A percentile compares a stretch with the other conserved stretches of the same genome.
Evolutionary conservation across 23 tunicate genomes (phyloP).

Genomic region (Corella eumyota): DNA sequence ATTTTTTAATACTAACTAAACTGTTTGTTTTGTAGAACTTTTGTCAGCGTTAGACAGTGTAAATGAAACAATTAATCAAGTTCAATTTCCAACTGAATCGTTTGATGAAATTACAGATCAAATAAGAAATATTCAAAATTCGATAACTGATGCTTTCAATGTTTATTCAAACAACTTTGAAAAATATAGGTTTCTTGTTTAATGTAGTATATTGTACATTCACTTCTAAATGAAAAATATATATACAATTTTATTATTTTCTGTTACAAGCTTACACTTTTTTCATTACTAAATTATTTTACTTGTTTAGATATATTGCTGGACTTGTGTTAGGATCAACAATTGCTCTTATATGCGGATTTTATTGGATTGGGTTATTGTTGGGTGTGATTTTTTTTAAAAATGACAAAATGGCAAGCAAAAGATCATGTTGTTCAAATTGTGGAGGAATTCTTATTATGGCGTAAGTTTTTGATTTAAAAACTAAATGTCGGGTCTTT

Average conservation of each 20-base stretch:
- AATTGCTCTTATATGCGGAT: slow-evolving; percentile 43
- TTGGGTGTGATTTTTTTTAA: slow-evolving; percentile 33
- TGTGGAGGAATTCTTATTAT: slow-evolving; percentile 79
- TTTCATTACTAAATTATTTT: too few relatives aligned
- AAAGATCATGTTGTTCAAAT: slow-evolving; percentile 42
- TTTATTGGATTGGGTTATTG: slow-evolving; percentile 51
- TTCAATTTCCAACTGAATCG: too few relatives aligned
- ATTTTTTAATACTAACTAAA: too few relatives aligned
- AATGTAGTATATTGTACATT: too few relatives aligned
- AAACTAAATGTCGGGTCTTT: neutral
- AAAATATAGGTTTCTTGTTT: slow-evolving; percentile 30
- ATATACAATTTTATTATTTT: too few relatives aligned
- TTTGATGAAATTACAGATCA: neutral
- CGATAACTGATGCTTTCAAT: slow-evolving; percentile 14
- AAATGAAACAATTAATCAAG: slow-evolving; percentile 5
- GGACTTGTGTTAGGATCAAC: slow-evolving; percentile 62
- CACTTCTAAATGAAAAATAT: too few relatives aligned
- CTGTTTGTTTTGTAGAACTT: slow-evolving; percentile 12
- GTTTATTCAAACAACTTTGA: slow-evolving; percentile 18
- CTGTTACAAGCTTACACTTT: too few relatives aligned
- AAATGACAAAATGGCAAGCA: slow-evolving; percentile 11
- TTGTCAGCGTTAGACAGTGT: slow-evolving; percentile 8
- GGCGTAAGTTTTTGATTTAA: slow-evolving; percentile 43
- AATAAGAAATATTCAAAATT: neutral
- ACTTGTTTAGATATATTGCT: slow-evolving; percentile 66